phyloP scores from a whole-genome alignment of 2,113 vertebrate species.

The Silurus glanis region DNA sequence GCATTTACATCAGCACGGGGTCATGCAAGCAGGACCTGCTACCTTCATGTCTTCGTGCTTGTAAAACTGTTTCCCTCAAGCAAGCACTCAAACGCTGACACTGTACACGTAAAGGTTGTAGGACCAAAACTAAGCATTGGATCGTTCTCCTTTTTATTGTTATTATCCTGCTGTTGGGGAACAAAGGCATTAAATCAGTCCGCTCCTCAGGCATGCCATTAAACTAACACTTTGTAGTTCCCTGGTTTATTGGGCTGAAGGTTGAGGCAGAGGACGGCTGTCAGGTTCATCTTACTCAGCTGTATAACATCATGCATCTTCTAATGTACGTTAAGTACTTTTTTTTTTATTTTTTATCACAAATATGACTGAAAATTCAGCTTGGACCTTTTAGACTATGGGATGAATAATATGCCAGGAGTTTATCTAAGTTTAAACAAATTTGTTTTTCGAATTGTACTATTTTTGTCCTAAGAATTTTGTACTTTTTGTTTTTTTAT shows the following conservation, averaged over 20 bases:
- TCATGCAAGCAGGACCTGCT: conserved; percentile 78
- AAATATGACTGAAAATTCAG: not conserved
- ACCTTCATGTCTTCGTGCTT: conserved; percentile 81
- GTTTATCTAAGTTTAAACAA: not conserved
- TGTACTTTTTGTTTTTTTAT: not conserved
- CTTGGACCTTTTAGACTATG: not conserved
- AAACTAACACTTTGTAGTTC: conserved; percentile 75
- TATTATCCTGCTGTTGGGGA: conserved; percentile 79
- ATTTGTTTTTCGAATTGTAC: conserved; percentile 1
- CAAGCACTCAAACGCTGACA: conserved; percentile 80
- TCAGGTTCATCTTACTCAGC: conserved; percentile 62
- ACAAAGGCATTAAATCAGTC: conserved; percentile 80
- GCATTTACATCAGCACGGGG: conserved; percentile 80
- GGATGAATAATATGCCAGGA: not conserved
- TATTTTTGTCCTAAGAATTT: not conserved
- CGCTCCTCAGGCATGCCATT: conserved; percentile 87
- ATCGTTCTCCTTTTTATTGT: conserved; percentile 89
- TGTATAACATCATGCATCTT: conserved; percentile 57
- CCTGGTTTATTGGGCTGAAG: conserved; percentile 56
- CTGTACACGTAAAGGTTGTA: conserved; percentile 88
- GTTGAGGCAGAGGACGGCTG: conserved; percentile 63
- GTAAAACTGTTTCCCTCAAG: conserved; percentile 85
- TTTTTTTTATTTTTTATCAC: not conserved
- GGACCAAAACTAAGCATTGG: conserved; percentile 83
- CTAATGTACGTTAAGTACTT: conserved; percentile 32